These are phyloP conservation scores for Blera fallax DNA, from an alignment of 2,888 invertebrate genomes.

Conservation along the genomic window DNA sequence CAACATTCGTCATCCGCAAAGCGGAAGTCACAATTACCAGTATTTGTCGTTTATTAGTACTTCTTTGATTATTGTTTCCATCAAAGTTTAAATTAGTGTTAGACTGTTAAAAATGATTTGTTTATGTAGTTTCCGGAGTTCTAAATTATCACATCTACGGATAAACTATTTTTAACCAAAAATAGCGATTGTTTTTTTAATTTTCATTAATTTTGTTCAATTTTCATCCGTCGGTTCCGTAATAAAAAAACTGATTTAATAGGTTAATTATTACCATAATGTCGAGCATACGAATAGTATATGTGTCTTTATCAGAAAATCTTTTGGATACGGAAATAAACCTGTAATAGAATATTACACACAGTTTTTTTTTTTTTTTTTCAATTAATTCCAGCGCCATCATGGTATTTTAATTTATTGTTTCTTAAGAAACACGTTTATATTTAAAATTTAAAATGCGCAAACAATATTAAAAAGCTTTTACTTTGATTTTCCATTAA, in stretches of 20 bases:
- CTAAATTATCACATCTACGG: neutral
- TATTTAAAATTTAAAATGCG: neutral
- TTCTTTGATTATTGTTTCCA: neutral
- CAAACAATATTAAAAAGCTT: neutral
- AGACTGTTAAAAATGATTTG: neutral
- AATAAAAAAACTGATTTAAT: neutral
- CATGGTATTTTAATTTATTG: neutral
- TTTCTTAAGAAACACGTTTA: neutral
- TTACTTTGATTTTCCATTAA: slow-evolving; percentile 1
- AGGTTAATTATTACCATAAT: neutral
- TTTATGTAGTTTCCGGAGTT: neutral
- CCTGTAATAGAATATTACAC: slow-evolving; percentile 13
- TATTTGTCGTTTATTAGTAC: neutral
- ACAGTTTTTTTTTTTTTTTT: neutral
- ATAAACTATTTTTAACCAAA: neutral
- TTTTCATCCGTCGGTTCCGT: neutral
- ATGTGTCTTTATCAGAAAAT: neutral
- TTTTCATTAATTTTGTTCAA: neutral
- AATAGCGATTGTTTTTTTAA: neutral
- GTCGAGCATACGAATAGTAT: neutral
- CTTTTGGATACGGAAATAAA: neutral
- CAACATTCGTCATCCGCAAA: no score
- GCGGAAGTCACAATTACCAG: neutral
- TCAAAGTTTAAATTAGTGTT: neutral
- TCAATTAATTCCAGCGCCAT: neutral